Evolutionary conservation across 64 coral and sea anemone genomes (phyloP).

Genomic region (Porites lutea): DNA sequence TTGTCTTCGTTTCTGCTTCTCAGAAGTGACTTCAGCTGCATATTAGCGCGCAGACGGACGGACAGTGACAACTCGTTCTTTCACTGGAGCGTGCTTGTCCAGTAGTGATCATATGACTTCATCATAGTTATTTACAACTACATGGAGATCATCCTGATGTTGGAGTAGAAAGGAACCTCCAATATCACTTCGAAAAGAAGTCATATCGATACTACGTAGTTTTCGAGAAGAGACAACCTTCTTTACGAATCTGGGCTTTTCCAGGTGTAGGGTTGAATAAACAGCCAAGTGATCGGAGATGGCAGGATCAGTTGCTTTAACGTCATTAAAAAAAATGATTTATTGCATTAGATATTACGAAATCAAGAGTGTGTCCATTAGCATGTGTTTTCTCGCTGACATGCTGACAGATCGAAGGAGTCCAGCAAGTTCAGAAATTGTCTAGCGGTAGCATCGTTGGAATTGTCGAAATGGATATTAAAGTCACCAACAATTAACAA

Average conservation of each 20-base stretch:
- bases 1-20: too few species aligned
- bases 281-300: neutral
- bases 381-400: slow-evolving; percentile 7
- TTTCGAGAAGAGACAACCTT: neutral
- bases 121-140: slow-evolving; percentile 40
- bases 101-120: slow-evolving; percentile 38
- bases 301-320: neutral
- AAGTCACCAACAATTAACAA: neutral
- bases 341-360: neutral
- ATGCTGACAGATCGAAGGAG: neutral
- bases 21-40: neutral
- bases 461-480: neutral
- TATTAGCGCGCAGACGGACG: slow-evolving; percentile 14
- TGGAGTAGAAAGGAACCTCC: neutral
- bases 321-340: neutral
- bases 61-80: slow-evolving; percentile 39
- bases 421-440: neutral
- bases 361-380: slow-evolving; percentile 2
- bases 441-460: neutral
- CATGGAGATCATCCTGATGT: slow-evolving; percentile 14
- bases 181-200: slow-evolving; percentile 11
- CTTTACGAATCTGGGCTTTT: neutral
- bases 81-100: slow-evolving; percentile 45
- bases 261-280: neutral
- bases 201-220: neutral